These are phyloP conservation scores for Lasioglossum figueresi DNA, from an alignment of 2,888 invertebrate genomes.

Conservation along the genomic window DNA sequence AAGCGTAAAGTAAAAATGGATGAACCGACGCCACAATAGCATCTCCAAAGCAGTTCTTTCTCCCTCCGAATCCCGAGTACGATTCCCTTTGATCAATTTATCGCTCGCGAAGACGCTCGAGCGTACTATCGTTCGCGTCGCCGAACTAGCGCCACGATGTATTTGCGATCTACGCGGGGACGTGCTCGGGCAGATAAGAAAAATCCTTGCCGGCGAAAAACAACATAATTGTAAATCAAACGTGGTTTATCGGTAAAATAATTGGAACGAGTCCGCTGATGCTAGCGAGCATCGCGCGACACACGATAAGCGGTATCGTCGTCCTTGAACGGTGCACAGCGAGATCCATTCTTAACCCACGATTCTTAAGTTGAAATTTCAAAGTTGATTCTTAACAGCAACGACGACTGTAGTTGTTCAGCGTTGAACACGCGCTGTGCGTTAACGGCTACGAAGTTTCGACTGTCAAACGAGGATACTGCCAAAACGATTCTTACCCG, in stretches of 20 bases:
- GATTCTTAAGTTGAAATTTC: too few species aligned
- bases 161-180: slow-evolving; percentile 4
- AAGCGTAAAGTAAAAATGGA: background rate
- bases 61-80: background rate
- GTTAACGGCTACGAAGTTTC: background rate
- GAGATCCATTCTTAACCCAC: too few species aligned
- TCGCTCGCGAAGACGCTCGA: background rate
- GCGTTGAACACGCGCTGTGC: too few species aligned
- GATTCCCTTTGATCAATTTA: background rate
- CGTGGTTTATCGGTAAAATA: slow-evolving; percentile 64
- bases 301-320: slow-evolving; percentile 56
- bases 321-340: slow-evolving; percentile 42
- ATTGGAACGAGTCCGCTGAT: slow-evolving; percentile 69
- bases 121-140: background rate
- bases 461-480: background rate
- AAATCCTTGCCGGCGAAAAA: slow-evolving; percentile 55
- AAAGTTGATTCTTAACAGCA: background rate
- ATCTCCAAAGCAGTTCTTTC: background rate
- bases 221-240: slow-evolving; percentile 65
- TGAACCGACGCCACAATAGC: background rate
- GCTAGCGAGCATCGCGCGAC: background rate
- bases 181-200: slow-evolving; percentile 32
- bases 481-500: slow-evolving; percentile 75
- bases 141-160: background rate
- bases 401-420: too few species aligned